Evolutionary conservation across 2,888 invertebrate species (phyloP), one percentile per base, ranked within the genome.

Genomic region (Cyaniris semiargus): DNA sequence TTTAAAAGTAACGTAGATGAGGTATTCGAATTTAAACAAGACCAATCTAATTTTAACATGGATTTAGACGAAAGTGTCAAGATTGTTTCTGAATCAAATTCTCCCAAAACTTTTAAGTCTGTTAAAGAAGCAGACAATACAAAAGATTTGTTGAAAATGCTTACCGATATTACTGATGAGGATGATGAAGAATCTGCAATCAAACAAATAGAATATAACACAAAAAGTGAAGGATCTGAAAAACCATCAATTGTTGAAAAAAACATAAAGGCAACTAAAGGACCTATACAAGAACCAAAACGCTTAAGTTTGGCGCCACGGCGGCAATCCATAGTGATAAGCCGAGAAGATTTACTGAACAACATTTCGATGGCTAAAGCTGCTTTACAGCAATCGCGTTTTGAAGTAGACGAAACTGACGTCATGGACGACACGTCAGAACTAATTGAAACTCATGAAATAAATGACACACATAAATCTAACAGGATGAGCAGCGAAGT

Each of bases 291-390:
- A 34, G 86, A 84, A 18, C 82, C 81, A 0, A 85, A 76, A 58
- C 81, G 86, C 18, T 76, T 83, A 1, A 89, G 86, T 77, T 82
- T 86, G 8, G 83, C 84, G 1, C 82, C 86, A 1, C 86, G 82
- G 6, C 85, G 88, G 66, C 85, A 83, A 72, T 90, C 90, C 0
- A 85, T 88, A 71, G 84, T 82, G 0, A 77, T 90, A 1, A 89
- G 86, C 72, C 83, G 88, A 77, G 92, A 92, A 80, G 88, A 91
- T 31, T 77, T 91, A 5, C 76, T 90, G 0, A 86, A 81, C 27
- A 91, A 88, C 48, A 86, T 92, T n/a, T 90, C 92, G 0, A 87
- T 89, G 86, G 90, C 90, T 0, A 86, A 87, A 79, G 89, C 88
- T 0, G 85, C 85, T 0, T 78, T 91, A 8, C 87, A 88, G 34